Evolutionary conservation across 1,140 invertebrate species (phyloP).

Genomic region (Neotoxoptera formosana): DNA sequence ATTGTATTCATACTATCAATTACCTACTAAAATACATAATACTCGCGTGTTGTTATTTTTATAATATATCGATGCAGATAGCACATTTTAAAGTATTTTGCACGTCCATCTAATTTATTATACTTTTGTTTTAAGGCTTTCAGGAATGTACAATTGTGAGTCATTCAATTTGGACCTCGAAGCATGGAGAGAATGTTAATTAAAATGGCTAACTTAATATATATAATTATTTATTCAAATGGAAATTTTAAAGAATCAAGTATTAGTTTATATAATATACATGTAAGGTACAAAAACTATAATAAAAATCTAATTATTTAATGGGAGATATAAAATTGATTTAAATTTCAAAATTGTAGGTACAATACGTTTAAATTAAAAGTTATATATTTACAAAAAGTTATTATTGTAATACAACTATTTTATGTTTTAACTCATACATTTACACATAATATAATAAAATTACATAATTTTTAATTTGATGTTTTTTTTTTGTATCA

Average conservation of each 20-base stretch:
- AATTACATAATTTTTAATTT: no score
- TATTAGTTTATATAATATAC: no score
- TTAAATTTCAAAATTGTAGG: no score
- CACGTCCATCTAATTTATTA: neutral
- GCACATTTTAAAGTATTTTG: neutral
- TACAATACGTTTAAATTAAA: no score
- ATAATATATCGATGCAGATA: neutral
- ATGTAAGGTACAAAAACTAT: no score
- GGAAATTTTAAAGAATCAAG: neutral
- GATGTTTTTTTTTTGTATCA: no score
- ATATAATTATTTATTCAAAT: neutral
- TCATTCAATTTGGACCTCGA: neutral
- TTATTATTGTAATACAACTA: no score
- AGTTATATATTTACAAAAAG: no score
- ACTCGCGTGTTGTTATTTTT: neutral
- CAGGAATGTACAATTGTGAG: neutral
- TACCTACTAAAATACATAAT: neutral
- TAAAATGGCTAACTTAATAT: neutral
- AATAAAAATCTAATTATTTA: no score
- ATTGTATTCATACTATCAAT: neutral
- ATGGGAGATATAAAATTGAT: no score
- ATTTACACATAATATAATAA: no score
- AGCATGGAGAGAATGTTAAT: neutral
- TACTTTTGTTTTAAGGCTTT: neutral
- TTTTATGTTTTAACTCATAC: no score